Conservation (phyloP, 2,888 invertebrate species). For the Calephelis perditalis region DNA sequence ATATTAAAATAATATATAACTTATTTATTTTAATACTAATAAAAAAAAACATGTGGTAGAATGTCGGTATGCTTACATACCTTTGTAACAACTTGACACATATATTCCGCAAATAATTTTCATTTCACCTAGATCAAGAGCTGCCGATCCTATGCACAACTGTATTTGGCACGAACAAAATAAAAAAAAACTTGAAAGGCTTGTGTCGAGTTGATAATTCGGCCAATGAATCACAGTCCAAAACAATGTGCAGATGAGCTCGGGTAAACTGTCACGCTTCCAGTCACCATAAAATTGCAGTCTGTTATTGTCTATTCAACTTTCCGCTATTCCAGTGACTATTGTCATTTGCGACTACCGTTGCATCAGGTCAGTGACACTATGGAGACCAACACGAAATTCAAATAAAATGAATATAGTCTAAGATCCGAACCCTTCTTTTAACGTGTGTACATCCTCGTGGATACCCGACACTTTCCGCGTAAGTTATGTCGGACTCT, state of each 20-base stretch:
- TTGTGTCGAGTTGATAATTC: not conserved
- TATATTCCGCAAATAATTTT: no score
- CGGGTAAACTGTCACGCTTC: slow-evolving; percentile 60
- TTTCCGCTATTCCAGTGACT: slow-evolving; percentile 45
- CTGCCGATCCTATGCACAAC: not conserved
- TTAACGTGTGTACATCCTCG: no score
- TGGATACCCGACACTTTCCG: no score
- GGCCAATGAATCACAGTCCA: slow-evolving; percentile 23
- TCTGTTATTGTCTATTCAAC: slow-evolving; percentile 51
- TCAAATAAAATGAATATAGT: not conserved
- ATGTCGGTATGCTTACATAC: not conserved
- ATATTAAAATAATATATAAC: no score
- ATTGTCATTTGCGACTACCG: slow-evolving; percentile 39
- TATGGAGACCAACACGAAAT: not conserved
- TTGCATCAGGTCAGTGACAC: slow-evolving; percentile 34
- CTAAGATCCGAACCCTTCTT: no score
- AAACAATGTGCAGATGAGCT: slow-evolving; percentile 27
- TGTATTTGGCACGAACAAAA: not conserved
- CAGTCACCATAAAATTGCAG: slow-evolving; percentile 64
- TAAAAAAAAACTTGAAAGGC: not conserved
- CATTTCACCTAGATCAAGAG: not conserved
- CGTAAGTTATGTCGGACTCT: no score
- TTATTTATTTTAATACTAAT: no score
- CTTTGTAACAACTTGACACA: not conserved
- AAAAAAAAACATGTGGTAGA: not conserved